Evolutionary conservation across 2,797 vertebrate species (phyloP).

Genomic region (Crax fasciolata): DNA sequence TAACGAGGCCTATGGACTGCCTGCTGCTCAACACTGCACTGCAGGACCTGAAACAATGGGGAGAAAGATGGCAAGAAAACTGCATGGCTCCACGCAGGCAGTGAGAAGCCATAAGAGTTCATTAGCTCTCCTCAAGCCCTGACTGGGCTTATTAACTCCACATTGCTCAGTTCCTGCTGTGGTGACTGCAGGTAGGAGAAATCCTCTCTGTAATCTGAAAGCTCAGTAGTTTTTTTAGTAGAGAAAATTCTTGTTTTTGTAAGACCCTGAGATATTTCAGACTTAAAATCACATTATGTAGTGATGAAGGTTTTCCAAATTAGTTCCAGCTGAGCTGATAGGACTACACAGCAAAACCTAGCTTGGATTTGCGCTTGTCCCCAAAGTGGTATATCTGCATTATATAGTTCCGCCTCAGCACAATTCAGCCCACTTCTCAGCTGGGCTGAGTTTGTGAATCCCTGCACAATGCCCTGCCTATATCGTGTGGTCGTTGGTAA

Average conservation of each 20-base stretch:
- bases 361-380: not conserved
- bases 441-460: not conserved
- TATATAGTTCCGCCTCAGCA: not conserved
- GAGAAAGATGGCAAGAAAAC: not conserved
- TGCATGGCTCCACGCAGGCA: not conserved
- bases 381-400: not conserved
- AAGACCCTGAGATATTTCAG: conserved; percentile 19
- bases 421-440: not conserved
- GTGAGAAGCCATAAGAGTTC: not conserved
- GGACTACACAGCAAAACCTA: not conserved
- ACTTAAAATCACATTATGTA: not conserved
- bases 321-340: conserved; percentile 15
- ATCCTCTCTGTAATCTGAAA: not conserved
- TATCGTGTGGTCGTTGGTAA: not conserved
- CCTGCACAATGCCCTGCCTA: not conserved
- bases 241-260: not conserved
- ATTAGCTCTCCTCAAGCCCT: conserved; percentile 20
- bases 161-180: not conserved
- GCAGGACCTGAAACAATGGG: not conserved
- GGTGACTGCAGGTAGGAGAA: not conserved
- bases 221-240: not conserved
- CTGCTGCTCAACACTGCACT: not conserved
- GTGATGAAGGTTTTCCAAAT: conserved; percentile 1
- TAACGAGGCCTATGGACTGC: not conserved
- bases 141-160: not conserved